Base-by-base conservation (phyloP, 1,140 invertebrate species). In the Carcinoscorpius rotundicauda region DNA sequence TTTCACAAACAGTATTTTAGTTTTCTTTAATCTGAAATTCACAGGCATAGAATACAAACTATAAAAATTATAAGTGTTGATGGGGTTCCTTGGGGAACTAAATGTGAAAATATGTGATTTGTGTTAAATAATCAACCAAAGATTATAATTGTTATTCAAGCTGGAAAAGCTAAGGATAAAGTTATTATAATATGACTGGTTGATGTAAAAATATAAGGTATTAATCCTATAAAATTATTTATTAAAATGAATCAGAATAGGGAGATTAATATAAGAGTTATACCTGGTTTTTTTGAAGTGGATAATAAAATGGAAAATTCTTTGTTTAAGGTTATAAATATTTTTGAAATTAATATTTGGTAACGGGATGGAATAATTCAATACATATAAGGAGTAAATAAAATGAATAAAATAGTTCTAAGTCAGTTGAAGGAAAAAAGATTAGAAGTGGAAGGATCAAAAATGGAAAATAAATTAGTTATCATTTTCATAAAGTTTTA, bases 151-250 rank as follows among this genome's bases (percentile, higher is more conserved):
- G 71, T 75, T 72, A 84, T 64, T 83, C 83, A 85, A 73, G 85
- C 68, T 4, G 80, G 76, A 71, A 86, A 71, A 4, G 80, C 76
- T 69, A 85, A 68, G 4, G 75, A 68, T 74, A 85, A 69, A 52
- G 79, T 81, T 73, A 83, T 70, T n/a, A n/a, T n/a, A 52, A 69
- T 71, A 78, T 86, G 83, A 49, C 81, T 83, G 67, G 82, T 79
- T 68, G 73, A 75, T 8, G 82, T 83, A 78, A 85, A 86, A 79
- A 86, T 82, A 79, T 84, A 85, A 4, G 83, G 80, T 58, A 85
- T 82, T 78, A 85, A 74, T 10, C 83, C 81, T 78, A 84, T 71
- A 72, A 84, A 82, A 80, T 85, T 84, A 79, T 81, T 83, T 76
- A 81, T 51, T 58, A 73, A 75, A 63, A 58, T 74, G 64, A 69